Evolutionary conservation across 2,888 invertebrate genomes (phyloP), one percentile per base, ranked within the genome.

Genomic region (Ennomos erosarius): DNA sequence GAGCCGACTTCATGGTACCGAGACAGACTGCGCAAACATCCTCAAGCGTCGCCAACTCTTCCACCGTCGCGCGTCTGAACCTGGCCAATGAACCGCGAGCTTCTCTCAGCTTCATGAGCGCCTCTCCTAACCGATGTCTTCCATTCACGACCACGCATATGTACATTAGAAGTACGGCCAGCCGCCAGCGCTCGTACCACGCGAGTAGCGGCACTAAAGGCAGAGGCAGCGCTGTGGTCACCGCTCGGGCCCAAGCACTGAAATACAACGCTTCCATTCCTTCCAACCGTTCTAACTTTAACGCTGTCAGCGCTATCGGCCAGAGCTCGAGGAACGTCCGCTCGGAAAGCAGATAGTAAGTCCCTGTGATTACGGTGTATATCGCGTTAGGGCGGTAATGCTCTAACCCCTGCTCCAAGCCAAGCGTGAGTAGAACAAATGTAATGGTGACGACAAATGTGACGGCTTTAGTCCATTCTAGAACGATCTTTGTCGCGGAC

Each of bases 1-100:
- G 91, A 0, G 96, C 96, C 8, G 94, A 93, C 51, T 88, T 88
- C 96, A 96, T 96, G 1, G 88, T 78, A 63, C 94, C 95, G 38
- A 97, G 90, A 73, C 97, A 97, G 4, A 97, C 96, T 0, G 96
- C 96, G 78, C 97, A 97, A 0, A 96, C 95, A 71, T 97, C 96
- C 71, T 96, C 96, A 59, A 95, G 93, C 43, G 93, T 93, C 10
- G 92, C 89, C 39, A 97, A 92, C 75, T 96, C 96, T 9, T 94
- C 94, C 0, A 79, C 57, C 2, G 95, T 94, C 16, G 96, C 96
- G 9, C 93, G 90, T 42, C 95, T 86, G 71, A 95, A 95, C 71
- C 93, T 93, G 12, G 93, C 93, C 48, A 96, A 77, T 4, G 94
- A 91, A 0, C 93, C 93, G 49, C 94, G 92, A 67, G 96, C 96